Conservation (phyloP, 2,888 invertebrate species). For the Lypha dubia region DNA sequence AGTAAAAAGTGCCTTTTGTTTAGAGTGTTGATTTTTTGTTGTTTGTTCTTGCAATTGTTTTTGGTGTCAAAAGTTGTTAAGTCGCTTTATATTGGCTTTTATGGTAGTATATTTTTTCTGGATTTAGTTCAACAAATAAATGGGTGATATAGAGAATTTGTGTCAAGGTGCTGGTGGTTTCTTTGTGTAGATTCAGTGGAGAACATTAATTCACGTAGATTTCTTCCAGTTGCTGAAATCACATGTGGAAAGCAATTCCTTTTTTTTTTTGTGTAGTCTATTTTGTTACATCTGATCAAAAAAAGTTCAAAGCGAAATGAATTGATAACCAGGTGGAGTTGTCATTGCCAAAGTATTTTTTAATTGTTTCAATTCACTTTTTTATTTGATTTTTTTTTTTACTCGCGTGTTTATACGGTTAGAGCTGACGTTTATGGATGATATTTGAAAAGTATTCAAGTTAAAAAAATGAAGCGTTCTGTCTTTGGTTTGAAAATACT, state of each 20-base stretch:
- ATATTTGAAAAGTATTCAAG: too few relatives aligned
- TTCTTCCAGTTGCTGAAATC: not conserved
- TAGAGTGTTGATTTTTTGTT: not conserved
- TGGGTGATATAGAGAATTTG: not conserved
- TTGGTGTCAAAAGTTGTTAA: not conserved
- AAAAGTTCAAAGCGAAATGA: too few relatives aligned
- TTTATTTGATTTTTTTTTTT: too few relatives aligned
- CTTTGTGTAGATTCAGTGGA: not conserved
- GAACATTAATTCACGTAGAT: not conserved
- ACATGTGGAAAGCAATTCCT: too few relatives aligned
- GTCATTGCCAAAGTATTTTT: too few relatives aligned
- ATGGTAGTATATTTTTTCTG: not conserved
- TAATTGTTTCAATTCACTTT: too few relatives aligned
- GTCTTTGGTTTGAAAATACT: too few relatives aligned
- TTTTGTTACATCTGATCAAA: too few relatives aligned
- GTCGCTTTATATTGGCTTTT: not conserved
- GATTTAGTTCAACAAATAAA: not conserved
- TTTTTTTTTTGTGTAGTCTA: not conserved
- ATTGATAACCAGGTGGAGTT: too few relatives aligned
- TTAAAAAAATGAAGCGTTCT: too few relatives aligned
- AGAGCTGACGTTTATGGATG: too few relatives aligned
- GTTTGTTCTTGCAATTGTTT: not conserved
- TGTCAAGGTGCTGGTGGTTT: not conserved
- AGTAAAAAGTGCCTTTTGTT: slow-evolving; percentile 6
- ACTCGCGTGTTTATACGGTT: too few relatives aligned